phyloP scores from a whole-genome alignment of 2,113 vertebrate species.

The Cephalophus harveyi region DNA sequence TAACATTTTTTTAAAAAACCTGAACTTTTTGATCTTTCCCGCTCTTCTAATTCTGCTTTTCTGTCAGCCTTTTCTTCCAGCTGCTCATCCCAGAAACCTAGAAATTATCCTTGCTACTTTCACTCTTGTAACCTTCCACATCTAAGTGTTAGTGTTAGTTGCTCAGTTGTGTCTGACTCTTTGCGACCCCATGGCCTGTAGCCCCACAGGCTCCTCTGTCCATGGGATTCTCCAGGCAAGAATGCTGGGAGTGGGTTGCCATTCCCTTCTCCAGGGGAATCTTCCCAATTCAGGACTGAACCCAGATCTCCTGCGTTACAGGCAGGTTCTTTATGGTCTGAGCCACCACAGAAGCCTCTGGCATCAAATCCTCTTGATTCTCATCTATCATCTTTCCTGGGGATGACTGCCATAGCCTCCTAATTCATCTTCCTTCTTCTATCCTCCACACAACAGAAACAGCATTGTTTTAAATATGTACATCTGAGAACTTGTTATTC shows the following conservation, averaged over 20 bases:
- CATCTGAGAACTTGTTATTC: background rate
- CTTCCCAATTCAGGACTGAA: background rate
- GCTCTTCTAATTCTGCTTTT: background rate
- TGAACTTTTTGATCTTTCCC: background rate
- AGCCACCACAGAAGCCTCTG: background rate
- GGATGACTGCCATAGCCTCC: background rate
- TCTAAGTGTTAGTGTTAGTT: background rate
- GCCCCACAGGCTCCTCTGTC: background rate
- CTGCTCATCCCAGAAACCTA: background rate
- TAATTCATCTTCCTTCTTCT: background rate
- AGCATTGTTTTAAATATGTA: background rate
- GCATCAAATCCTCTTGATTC: background rate
- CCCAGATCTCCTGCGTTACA: background rate
- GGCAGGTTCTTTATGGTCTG: background rate
- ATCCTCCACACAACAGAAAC: background rate
- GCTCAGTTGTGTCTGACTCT: background rate
- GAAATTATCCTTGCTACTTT: background rate
- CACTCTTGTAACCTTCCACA: background rate
- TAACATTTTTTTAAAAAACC: background rate
- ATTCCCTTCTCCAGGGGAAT: background rate
- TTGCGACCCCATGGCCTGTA: background rate
- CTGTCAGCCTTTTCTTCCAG: background rate
- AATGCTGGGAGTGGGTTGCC: background rate
- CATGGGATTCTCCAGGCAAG: background rate
- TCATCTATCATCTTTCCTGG: background rate